Base-by-base conservation (phyloP, 1,140 invertebrate genomes). In the Drosophila prosaltans region DNA sequence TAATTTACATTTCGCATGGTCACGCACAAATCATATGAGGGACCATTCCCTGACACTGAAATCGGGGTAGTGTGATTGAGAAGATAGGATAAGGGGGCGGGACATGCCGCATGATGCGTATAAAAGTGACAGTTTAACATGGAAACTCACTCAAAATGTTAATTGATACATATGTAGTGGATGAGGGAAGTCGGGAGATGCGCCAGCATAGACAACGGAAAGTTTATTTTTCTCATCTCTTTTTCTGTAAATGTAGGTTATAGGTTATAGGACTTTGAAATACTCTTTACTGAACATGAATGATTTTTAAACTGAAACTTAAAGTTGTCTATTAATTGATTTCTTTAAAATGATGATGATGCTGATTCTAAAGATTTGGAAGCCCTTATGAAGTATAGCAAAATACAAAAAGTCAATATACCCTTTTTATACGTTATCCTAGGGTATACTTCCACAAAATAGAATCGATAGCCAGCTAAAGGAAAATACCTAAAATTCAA, bases 1-100 rank as follows among this genome's bases (percentile, higher is more conserved):
- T 88, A 88, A 88, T 89, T 89, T 89, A 88, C 80, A 88, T 88
- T 81, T 84, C 85, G 84, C 84, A 80, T 89, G 84, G 80, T 88
- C 84, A 88, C 84, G 84, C 84, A 84, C 84, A 89, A 88, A 88
- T 88, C 84, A 84, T 88, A 66, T 72, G 84, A 71, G 71, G 28
- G 51, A 58, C 51, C 39, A 30, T 16, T 40, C 32, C 28, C 67
- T 57, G 54, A 71, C 36, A 65, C n/a, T 36, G 74, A 36, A 48
- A 41, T 69, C 59, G 57, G 69, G 64, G 58, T 55, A 48, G 41
- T 21, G 11, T 59, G 68, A 45, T 48, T 30, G 51, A 39, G 51
- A 39, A 7, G 41, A n/a, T 36, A 55, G 26, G 39, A 26, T n/a
- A 36, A n/a, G 40, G 60, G 30, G 41, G 45, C 39, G 32, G 26